A percentile compares a stretch with the other conserved stretches of the same genome.
These are phyloP conservation scores for Otus sunia DNA, from an alignment of 2,113 vertebrate species.

Conservation along the genomic window DNA sequence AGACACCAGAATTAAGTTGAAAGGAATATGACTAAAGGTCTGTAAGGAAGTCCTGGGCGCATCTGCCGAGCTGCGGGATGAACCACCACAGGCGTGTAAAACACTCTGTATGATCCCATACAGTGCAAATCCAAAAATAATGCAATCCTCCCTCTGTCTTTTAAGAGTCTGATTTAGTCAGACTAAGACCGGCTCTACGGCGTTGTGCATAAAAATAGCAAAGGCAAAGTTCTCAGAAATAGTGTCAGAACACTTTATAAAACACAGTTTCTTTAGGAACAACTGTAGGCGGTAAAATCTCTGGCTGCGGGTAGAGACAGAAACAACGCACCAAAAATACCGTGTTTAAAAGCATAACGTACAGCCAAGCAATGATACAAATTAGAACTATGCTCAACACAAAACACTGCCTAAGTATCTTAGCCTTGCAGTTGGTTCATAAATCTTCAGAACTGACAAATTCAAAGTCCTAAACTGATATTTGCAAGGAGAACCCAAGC, in stretches of 20 bases:
- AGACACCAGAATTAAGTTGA: not conserved
- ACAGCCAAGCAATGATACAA: not conserved
- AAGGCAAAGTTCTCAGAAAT: not conserved
- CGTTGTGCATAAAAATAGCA: not conserved
- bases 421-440: not conserved
- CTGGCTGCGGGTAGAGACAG: not conserved
- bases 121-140: not conserved
- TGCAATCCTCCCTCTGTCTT: not conserved
- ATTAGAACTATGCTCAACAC: not conserved
- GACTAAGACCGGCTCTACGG: not conserved
- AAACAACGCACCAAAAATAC: slow-evolving; percentile 9
- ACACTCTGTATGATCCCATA: accelerated
- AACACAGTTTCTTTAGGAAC: not conserved
- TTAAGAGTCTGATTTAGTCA: not conserved
- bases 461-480: accelerated
- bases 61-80: accelerated
- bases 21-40: not conserved
- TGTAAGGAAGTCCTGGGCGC: accelerated
- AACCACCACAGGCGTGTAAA: not conserved
- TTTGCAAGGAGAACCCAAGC: accelerated
- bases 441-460: not conserved
- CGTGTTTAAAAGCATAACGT: not conserved
- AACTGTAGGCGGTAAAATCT: not conserved
- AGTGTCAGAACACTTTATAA: not conserved
- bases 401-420: not conserved